Conservation (phyloP, 2,113 vertebrate genomes). For the Cyanoramphus novaezelandiae region DNA sequence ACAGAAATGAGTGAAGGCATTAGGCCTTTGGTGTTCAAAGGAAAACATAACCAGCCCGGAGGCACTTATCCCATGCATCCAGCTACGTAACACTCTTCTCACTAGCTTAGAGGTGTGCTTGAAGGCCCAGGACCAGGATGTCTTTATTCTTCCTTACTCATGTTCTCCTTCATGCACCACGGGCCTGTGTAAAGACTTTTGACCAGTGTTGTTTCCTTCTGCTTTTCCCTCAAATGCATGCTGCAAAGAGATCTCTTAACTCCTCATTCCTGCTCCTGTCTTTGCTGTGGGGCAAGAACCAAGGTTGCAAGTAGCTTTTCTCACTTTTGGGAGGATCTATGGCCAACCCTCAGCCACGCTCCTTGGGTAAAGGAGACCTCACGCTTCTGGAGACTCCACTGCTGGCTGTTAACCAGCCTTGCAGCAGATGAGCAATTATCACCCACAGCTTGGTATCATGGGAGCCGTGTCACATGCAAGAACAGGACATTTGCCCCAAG, state of each 20-base stretch:
- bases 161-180: not conserved
- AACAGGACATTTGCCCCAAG: not conserved
- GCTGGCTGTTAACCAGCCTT: not conserved
- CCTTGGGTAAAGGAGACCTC: fast-evolving
- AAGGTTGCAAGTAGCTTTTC: not conserved
- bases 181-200: not conserved
- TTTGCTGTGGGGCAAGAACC: not conserved
- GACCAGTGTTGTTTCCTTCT: not conserved
- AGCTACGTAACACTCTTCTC: not conserved
- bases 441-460: fast-evolving
- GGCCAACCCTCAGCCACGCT: not conserved
- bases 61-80: not conserved
- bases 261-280: not conserved
- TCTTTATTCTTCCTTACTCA: not conserved
- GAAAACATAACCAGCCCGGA: not conserved
- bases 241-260: not conserved
- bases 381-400: not conserved
- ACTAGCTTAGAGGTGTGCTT: not conserved
- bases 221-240: not conserved
- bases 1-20: not conserved
- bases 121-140: not conserved
- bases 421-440: not conserved
- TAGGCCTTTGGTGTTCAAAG: not conserved
- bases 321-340: not conserved
- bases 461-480: fast-evolving